Conservation (phyloP, 2,888 invertebrate species). For the Oxystoma pomonae region DNA sequence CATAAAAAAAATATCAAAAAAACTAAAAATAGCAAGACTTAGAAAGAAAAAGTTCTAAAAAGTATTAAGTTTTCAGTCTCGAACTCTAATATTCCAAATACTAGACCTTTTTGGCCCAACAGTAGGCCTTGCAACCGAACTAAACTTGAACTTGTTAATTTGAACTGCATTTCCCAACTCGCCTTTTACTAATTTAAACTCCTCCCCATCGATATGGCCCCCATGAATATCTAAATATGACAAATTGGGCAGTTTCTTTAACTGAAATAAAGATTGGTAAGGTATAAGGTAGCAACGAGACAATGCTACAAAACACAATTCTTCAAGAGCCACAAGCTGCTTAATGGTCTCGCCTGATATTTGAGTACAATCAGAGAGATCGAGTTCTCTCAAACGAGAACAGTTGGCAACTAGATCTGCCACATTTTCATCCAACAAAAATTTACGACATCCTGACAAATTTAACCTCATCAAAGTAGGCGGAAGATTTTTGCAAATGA, state of each 20-base stretch:
- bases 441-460: slow-evolving; percentile 75
- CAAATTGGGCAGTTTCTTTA: slow-evolving; percentile 61
- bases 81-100: slow-evolving; percentile 82
- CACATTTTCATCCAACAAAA: slow-evolving; percentile 69
- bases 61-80: too few relatives aligned
- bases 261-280: slow-evolving; percentile 57
- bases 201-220: slow-evolving; percentile 62
- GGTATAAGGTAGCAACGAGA: slow-evolving; percentile 79
- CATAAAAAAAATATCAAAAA: too few relatives aligned
- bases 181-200: slow-evolving; percentile 52
- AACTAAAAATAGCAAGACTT: too few relatives aligned
- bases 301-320: slow-evolving; percentile 71
- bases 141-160: slow-evolving; percentile 73
- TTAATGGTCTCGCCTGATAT: slow-evolving; percentile 61
- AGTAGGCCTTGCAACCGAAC: slow-evolving; percentile 85
- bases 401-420: slow-evolving; percentile 61
- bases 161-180: slow-evolving; percentile 56
- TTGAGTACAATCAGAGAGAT: slow-evolving; percentile 81
- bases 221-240: slow-evolving; percentile 81
- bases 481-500: slow-evolving; percentile 60
- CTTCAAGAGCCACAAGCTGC: slow-evolving; percentile 54
- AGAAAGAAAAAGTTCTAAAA: too few relatives aligned
- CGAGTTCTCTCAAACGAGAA: slow-evolving; percentile 72
- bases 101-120: slow-evolving; percentile 83
- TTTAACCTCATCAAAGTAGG: slow-evolving; percentile 68